Base-by-base conservation (phyloP, 2,888 invertebrate genomes). In the Pseudococcus longispinus region DNA sequence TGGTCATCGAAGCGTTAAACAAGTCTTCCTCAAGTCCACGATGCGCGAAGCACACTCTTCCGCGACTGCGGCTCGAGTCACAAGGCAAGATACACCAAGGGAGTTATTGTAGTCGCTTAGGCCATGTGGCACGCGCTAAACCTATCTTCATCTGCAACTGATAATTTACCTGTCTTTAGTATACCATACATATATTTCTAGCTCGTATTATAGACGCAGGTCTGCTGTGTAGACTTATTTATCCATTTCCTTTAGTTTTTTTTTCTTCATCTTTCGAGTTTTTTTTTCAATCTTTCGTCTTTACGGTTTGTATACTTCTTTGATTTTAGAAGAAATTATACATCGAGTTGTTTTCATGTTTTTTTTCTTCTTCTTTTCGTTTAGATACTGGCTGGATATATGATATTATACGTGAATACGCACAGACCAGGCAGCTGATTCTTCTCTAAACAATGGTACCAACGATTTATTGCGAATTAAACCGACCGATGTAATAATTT, bases 1-100 rank as follows among this genome's bases (percentile, higher is more conserved):
- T 84, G 84, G 84, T 84, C 84, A 84, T 84, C 84, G 84, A 84
- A 84, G 84, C 84, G 84, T 84, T 84, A 84, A 84, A 84, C 84
- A 42, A 84, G 84, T 84, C 84, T 84, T 84, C 84, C 84, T 84
- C 84, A 84, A 84, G 60, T 84, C 84, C 84, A 84, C 84, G 84
- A 84, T 65, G 84, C 84, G 84, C 55, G 84, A 60, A 84, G 65
- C 84, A 84, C 84, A 84, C 65, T 84, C 84, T 84, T 84, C 84
- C 84, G 84, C 84, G 84, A 84, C 84, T 83, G 83, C 55, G 44
- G 55, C 29, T 32, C 84, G 84, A 80, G 84, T 55, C 84, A 23
- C 65, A 60, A 60, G 70, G 42, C 65, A 60, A 60, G 70, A 70
- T 32, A 70, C 29, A 83, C 83, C 83, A 29, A 55, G 84, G 84